phyloP scores from a whole-genome alignment of 1,140 invertebrate genomes.

The Stratiolaelaps scimitus region DNA sequence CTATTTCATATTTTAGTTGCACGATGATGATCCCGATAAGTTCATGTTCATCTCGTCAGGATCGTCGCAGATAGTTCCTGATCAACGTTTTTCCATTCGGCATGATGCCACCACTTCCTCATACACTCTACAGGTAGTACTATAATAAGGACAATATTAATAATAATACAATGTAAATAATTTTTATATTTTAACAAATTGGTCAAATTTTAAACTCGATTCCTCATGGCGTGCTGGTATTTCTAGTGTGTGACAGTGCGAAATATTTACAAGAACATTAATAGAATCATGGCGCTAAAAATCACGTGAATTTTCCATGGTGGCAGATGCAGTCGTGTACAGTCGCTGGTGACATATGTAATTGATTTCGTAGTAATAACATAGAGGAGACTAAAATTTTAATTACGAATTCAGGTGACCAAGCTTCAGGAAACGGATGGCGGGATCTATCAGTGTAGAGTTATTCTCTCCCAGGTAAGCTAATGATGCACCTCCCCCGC shows the following conservation, averaged over 20 bases:
- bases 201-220: slow-evolving; percentile 32
- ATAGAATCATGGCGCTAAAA: no score
- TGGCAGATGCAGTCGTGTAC: no score
- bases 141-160: slow-evolving; percentile 7
- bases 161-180: slow-evolving; percentile 28
- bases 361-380: no score
- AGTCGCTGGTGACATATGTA: no score
- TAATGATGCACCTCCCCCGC: no score
- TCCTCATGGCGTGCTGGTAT: no score
- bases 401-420: slow-evolving; percentile 53
- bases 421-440: slow-evolving; percentile 88
- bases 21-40: slow-evolving; percentile 30
- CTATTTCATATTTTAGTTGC: no score
- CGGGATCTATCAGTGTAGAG: slow-evolving; percentile 71
- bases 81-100: slow-evolving; percentile 56
- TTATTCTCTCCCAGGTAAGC: slow-evolving; percentile 43
- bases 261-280: no score
- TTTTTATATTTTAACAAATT: slow-evolving; percentile 30
- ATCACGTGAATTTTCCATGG: no score
- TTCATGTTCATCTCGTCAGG: slow-evolving; percentile 53
- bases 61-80: slow-evolving; percentile 61
- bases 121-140: slow-evolving; percentile 58
- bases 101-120: slow-evolving; percentile 62
- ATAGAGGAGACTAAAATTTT: no score
- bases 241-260: no score